Evolutionary conservation across 2,888 invertebrate species (phyloP), one percentile per base, ranked within the genome.

Genomic region (Sussaba pulchella): DNA sequence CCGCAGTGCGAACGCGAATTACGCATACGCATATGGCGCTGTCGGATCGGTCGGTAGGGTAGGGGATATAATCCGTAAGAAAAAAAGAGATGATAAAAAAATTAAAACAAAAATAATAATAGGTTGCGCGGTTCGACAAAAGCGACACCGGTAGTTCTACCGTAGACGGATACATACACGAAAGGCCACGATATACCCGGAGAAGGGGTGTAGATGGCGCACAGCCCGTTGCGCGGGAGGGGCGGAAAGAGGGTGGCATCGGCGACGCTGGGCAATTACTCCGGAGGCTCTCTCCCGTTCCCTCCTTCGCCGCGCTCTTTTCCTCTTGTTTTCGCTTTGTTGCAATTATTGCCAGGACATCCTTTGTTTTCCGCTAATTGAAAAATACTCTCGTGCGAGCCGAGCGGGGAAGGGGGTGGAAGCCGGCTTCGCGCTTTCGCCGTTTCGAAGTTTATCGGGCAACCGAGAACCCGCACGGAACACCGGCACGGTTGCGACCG

Each of bases 361-460:
- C 83, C 87, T 87, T 88, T 87, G 88, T 87, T 86, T 83, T 85
- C 80, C 84, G 82, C 85, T 87, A 87, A 88, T 88, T 88, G 87
- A 88, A 88, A 88, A 87, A 88, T 87, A 86, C 87, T 87, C 85
- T 87, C 85, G 83, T 81, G 78, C 81, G 78, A 69, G 52, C 14
- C 14, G 14, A n/a, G 63, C n/a, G 43, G 63, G 24, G 39, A 19
- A 21, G 24, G 54, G 41, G 54, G n/a, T n/a, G n/a, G n/a, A n/a
- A n/a, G n/a, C n/a, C n/a, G n/a, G n/a, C n/a, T n/a, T 9, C 52
- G 36, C 12, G 47, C 19, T 36, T 36, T 21, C n/a, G 50, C 63
- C 75, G 45, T 70, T 78, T 78, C 83, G 61, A 84, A 76, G 64
- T 82, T 83, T 82, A 78, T 82, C 81, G 74, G 52, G 31, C 69